Percentiles rank a stretch among this genome's conserved stretches.
Conservation (phyloP, 2,113 vertebrate species). For the Clarias macrocephalus region DNA sequence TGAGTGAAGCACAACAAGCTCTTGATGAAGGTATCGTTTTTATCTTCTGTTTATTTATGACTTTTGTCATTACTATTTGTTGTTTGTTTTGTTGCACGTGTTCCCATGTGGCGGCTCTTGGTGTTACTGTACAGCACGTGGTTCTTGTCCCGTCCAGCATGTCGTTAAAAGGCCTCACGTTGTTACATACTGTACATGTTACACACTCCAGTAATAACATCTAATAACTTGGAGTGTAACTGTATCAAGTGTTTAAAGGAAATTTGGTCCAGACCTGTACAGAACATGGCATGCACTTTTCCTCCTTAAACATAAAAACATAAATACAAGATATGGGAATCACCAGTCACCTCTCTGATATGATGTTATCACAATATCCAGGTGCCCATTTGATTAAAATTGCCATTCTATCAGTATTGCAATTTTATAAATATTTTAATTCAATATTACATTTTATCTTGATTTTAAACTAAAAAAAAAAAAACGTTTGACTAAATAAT, state of each 20-base stretch:
- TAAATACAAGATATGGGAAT: not conserved
- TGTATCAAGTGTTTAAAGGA: not conserved
- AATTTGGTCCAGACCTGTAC: too few relatives aligned
- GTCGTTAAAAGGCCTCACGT: not conserved
- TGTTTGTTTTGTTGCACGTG: not conserved
- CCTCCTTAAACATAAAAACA: not conserved
- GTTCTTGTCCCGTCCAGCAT: not conserved
- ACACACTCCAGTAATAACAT: not conserved
- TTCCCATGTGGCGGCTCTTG: not conserved
- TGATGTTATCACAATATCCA: too few relatives aligned
- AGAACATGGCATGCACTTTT: not conserved
- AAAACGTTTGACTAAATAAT: too few relatives aligned
- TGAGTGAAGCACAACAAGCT: not conserved
- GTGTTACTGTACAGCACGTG: slow-evolving; percentile 32
- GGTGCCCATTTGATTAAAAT: too few relatives aligned
- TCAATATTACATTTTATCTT: too few relatives aligned
- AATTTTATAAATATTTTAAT: too few relatives aligned
- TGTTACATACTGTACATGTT: not conserved
- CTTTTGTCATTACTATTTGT: not conserved
- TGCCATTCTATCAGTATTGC: too few relatives aligned
- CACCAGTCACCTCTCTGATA: too few relatives aligned
- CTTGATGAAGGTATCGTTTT: not conserved
- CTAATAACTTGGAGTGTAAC: not conserved
- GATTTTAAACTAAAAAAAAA: too few relatives aligned
- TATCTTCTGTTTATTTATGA: not conserved